Base-by-base conservation (phyloP, 2,113 vertebrate species). In the Pachypanchax playfairii region DNA sequence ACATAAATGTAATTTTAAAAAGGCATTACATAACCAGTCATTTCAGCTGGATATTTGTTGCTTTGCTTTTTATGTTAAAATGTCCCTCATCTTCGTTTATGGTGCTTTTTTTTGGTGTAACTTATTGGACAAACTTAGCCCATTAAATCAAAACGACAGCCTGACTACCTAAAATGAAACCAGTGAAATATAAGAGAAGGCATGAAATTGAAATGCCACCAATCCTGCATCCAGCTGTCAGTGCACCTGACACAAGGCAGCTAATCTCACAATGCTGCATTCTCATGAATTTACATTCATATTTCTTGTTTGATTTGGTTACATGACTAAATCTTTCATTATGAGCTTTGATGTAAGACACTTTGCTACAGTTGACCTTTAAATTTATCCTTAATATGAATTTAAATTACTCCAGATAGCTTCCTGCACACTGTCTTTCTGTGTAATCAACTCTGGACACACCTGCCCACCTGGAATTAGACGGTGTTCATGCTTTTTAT, bases 291-390 rank as follows among this genome's bases (percentile, higher is more conserved):
- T 43, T 6, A 20, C 3, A 14, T 17, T 35, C 17, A 46, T 62
- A 51, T 1, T 35, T 61, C 22, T 59, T 4, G 17, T 7, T 7
- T 41, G 38, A n/a, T 17, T 18, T 5, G 56, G 25, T 56, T 70
- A 24, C 18, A 51, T 1, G 2, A 46, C 2, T 20, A 31, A 56
- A 24, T 3, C 18, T 26, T 21, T 47, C 46, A 41, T 35, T 31
- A 14, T 41, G 49, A 26, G 11, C 24, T 13, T 29, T 44, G 44
- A 63, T 56, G 52, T 31, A 1, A 41, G 31, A 24, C 15, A 4
- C 41, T 71, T 73, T 41, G 18, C 57, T 41, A 7, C 48, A 35
- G 49, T 5, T 65, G 53, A 76, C 68, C 72, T 64, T 53, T 56
- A 49, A 21, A 20, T 62, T 21, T 44, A 15, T 15, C 39, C 15